phyloP scores from a whole-genome alignment of 2,888 invertebrate genomes.

The Kuschelorhynchus macadamiae region DNA sequence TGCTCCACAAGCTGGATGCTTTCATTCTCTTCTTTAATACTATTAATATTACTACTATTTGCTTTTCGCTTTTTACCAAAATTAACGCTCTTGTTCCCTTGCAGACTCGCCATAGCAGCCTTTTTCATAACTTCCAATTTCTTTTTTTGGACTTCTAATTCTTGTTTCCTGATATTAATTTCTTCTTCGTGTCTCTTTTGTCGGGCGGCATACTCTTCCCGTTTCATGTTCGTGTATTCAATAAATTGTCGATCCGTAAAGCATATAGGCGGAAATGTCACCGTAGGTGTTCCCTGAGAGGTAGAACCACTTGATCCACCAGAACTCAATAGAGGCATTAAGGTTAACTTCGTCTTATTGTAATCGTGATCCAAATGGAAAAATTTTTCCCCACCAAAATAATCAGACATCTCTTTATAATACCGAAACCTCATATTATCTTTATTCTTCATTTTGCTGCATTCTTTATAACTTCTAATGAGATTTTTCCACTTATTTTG shows the following conservation, averaged over 20 bases:
- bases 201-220: slow-evolving; percentile 44
- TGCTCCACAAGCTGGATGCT: background rate
- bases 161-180: slow-evolving; percentile 35
- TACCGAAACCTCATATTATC: slow-evolving; percentile 48
- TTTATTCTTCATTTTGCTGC: slow-evolving; percentile 47
- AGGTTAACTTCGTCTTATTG: slow-evolving; percentile 39
- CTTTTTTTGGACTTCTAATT: slow-evolving; percentile 48
- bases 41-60: slow-evolving; percentile 31
- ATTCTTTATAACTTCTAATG: slow-evolving; percentile 47
- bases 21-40: slow-evolving; percentile 8
- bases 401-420: slow-evolving; percentile 48
- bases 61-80: slow-evolving; percentile 43
- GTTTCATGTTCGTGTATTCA: slow-evolving; percentile 49
- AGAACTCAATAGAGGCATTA: slow-evolving; percentile 36
- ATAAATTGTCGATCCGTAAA: slow-evolving; percentile 49
- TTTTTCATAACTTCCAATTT: slow-evolving; percentile 50
- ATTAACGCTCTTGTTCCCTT: slow-evolving; percentile 42
- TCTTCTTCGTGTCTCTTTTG: slow-evolving; percentile 50
- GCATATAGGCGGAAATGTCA: slow-evolving; percentile 49
- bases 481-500: slow-evolving; percentile 51
- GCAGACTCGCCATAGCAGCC: slow-evolving; percentile 45
- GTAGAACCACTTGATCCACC: background rate
- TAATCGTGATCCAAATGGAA: slow-evolving; percentile 42
- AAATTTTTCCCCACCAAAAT: slow-evolving; percentile 40
- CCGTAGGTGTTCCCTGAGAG: slow-evolving; percentile 32